These are phyloP conservation scores for Pristionchus maxplancki DNA, from an alignment of 2,888 invertebrate genomes.

Conservation along the genomic window DNA sequence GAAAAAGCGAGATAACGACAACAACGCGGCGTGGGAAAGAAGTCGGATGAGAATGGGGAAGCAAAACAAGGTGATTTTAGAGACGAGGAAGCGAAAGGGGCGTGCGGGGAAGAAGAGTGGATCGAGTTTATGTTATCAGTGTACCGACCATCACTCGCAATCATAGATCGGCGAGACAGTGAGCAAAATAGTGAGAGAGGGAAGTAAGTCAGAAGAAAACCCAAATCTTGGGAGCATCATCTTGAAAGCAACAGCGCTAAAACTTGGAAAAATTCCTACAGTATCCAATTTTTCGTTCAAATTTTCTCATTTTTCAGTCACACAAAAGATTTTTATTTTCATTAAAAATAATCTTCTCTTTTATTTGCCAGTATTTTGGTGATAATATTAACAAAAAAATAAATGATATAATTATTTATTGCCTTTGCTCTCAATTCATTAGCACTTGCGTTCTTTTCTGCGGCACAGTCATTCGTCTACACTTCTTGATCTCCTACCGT, in stretches of 20 bases:
- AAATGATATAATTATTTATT: too few species aligned
- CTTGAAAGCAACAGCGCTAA: neutral
- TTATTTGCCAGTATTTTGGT: neutral
- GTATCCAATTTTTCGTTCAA: neutral
- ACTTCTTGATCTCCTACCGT: neutral
- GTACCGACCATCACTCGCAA: neutral
- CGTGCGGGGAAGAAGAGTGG: neutral
- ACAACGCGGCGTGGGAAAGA: neutral
- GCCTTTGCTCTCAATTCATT: too few species aligned
- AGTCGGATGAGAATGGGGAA: neutral
- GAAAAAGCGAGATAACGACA: neutral
- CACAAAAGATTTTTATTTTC: neutral
- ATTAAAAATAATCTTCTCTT: too few species aligned
- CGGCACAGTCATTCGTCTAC: neutral
- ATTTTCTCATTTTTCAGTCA: neutral
- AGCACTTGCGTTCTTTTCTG: neutral
- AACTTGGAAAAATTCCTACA: neutral
- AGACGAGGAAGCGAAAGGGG: neutral
- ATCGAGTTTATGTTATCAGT: constrained; percentile 38
- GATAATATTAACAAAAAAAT: neutral
- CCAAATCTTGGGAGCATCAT: neutral
- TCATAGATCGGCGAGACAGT: neutral
- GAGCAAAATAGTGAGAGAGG: constrained; percentile 26
- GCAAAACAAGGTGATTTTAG: neutral
- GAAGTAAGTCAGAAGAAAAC: neutral